Base-by-base conservation (phyloP, 2,113 vertebrate genomes). In the Megaceryle torquata region DNA sequence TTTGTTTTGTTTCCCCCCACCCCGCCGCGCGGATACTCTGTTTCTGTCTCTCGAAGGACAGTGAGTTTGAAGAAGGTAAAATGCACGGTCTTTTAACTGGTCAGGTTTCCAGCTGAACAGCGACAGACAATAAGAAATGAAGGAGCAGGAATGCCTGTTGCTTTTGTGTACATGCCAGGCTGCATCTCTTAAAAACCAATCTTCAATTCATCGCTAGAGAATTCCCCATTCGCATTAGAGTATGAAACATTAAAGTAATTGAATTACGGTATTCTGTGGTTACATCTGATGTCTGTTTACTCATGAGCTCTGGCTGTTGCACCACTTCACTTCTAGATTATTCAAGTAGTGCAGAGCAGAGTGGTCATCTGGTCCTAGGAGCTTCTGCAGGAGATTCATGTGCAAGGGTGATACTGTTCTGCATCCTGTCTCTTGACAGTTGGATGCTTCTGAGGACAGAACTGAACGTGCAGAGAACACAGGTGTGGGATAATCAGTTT, bases 61-160 rank as follows among this genome's bases (percentile, higher is more conserved):
- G 74, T 1, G 83, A 35, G 39, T 48, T 57, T 4, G 68, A 4
- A 13, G 91, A 46, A 15, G 86, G 41, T 25, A 12, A 21, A 85
- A 24, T 1, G 37, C 37, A 1, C 0, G 2, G 4, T 28, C 33
- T 67, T 35, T 37, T 11, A 28, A 37, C 10, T 13, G 59, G 43
- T 29, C 57, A 5, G 50, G 57, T 80, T 96, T 91, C 61, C 79
- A 88, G 85, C 67, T 53, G 90, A 72, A 15, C 11, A 67, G 57
- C 10, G 33, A 33, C 75, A 76, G 75, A 82, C 84, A 88, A 44
- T 87, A 3, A 46, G 64, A 39, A 51, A 2, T 13, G 64, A 81
- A 65, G 91, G 77, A 61, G 56, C 5, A 35, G 89, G 56, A 60
- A 57, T 68, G 87, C 84, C 56, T 59, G 77, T 18, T 87, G 87